Conservation (phyloP, 2,113 vertebrate species). For the Maccullochella peelii region DNA sequence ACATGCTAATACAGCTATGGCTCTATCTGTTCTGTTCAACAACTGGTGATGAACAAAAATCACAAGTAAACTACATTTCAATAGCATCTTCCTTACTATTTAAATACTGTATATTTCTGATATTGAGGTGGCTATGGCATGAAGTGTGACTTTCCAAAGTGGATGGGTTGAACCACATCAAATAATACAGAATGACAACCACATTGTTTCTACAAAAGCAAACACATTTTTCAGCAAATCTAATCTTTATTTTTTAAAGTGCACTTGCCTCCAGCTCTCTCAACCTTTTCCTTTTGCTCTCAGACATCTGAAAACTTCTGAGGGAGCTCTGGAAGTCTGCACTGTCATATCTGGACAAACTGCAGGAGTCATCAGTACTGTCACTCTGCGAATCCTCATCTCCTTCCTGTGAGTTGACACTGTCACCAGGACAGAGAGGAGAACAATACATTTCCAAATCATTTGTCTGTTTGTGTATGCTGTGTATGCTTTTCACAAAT, state of each 20-base stretch:
- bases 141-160: background rate
- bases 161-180: background rate
- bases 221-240: background rate
- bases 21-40: background rate
- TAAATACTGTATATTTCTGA: background rate
- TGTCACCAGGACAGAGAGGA: constrained; percentile 21
- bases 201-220: background rate
- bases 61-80: background rate
- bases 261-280: constrained; percentile 84
- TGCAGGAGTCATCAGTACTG: constrained; percentile 79
- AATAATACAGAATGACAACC: background rate
- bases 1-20: background rate
- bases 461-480: background rate
- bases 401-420: constrained; percentile 73
- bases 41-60: background rate
- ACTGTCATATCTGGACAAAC: constrained; percentile 79
- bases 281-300: constrained; percentile 84
- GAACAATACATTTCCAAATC: background rate
- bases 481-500: background rate
- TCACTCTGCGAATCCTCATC: constrained; percentile 74
- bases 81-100: no score
- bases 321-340: constrained; percentile 83
- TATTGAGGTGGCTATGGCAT: background rate
- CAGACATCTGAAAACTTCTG: constrained; percentile 83
- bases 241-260: background rate